Evolutionary conservation across 2,113 vertebrate genomes (phyloP).

Genomic region (Corythoichthys intestinalis): DNA sequence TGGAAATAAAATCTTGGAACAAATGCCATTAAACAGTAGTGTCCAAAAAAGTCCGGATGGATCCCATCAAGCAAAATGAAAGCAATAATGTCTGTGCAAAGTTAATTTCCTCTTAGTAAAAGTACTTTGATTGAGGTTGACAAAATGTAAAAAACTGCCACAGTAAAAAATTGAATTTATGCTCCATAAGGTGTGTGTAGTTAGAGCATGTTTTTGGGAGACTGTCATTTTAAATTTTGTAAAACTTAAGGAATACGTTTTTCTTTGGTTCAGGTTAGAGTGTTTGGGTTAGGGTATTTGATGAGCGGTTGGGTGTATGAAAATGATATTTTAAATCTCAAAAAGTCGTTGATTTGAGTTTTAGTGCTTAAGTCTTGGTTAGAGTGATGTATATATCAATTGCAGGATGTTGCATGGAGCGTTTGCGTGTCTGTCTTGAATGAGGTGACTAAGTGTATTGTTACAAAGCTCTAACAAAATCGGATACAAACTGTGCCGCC

Average conservation of each 20-base stretch:
- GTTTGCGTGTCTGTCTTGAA: slow-evolving; percentile 45
- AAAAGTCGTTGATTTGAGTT: not conserved
- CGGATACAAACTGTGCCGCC: slow-evolving; percentile 28
- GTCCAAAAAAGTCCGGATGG: slow-evolving; percentile 15
- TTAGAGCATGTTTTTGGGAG: not conserved
- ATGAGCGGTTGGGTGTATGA: not conserved
- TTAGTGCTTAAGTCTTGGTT: not conserved
- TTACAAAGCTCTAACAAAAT: slow-evolving; percentile 36
- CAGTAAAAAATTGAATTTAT: not conserved
- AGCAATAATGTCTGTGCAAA: slow-evolving; percentile 11
- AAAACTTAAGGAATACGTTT: not conserved
- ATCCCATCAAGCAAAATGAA: slow-evolving; percentile 23
- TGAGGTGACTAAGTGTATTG: slow-evolving; percentile 35
- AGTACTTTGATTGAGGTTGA: slow-evolving; percentile 16
- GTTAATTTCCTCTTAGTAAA: slow-evolving; percentile 21
- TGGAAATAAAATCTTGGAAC: slow-evolving; percentile 25
- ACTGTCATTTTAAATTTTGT: not conserved
- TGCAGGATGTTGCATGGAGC: not conserved
- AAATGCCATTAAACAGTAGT: slow-evolving; percentile 27
- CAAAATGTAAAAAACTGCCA: slow-evolving; percentile 27
- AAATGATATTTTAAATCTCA: not conserved
- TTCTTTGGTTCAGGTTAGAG: not conserved
- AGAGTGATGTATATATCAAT: not conserved
- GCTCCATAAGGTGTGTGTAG: not conserved
- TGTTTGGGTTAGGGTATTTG: not conserved